Conservation (phyloP, 2,888 invertebrate genomes). For the Amiota minor region DNA sequence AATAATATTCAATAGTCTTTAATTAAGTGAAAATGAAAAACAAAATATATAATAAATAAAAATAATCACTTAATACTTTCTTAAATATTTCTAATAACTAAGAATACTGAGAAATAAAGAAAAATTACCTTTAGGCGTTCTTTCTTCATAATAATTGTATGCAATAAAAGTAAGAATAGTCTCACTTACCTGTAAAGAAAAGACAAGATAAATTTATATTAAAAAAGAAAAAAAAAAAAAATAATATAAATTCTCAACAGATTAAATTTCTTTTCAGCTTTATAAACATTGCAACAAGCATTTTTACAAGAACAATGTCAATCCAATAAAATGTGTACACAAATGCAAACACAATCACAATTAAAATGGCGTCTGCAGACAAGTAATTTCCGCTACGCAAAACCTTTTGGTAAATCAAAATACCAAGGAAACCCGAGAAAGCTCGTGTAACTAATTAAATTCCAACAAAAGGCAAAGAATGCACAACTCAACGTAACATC, state of each 20-base stretch:
- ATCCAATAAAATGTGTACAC: neutral
- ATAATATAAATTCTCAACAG: neutral
- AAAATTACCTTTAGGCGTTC: no score
- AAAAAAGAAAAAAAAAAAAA: conserved; percentile 1
- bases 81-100: no score
- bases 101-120: no score
- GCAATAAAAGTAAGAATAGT: conserved; percentile 32
- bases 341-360: neutral
- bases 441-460: conserved; percentile 53
- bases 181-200: conserved; percentile 39
- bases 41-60: no score
- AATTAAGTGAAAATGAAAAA: no score
- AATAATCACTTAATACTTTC: no score
- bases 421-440: conserved; percentile 55
- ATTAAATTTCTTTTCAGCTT: neutral
- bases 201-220: neutral
- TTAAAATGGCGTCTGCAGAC: conserved; percentile 11
- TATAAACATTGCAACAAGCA: neutral
- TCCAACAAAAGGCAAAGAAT: conserved; percentile 28
- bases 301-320: neutral
- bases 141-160: no score
- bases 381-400: conserved; percentile 20
- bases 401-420: conserved; percentile 45
- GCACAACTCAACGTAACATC: neutral
- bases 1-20: no score